Evolutionary conservation across 2,797 vertebrate genomes (phyloP), one percentile per base, ranked within the genome.

Genomic region (Myotis findleyi): DNA sequence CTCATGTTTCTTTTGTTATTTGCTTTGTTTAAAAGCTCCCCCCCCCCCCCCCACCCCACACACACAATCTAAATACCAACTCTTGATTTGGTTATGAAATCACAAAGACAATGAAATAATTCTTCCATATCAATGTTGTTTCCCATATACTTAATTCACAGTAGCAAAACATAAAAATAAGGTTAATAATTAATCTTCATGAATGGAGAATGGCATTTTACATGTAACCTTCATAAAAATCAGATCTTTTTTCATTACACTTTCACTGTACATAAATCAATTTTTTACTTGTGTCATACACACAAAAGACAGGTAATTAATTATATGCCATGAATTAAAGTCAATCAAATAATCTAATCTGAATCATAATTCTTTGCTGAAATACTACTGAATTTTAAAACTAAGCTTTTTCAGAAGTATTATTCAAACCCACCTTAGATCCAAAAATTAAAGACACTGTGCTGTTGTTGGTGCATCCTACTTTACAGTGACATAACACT

Each of bases 381-480:
- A 94, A 84, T 77, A 89, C 51, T 73, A 68, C 0, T 86, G 41
- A 49, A 82, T 91, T 96, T 96, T 79, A 97, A 92, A 93, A 96
- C 16, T 77, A 95, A 97, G 84, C 27, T 92, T 93, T 97, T 87
- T 79, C 89, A 93, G 94, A 97, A 96, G 86, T 91, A 96, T 94
- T 93, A 96, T 93, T 83, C 87, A 97, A 97, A 99, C 99, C 98
- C 98, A 99, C 99, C 99, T 99, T 99, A 98, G 99, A 99, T 98
- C 99, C 99, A 98, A 99, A 99, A 98, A 99, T 99, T 98, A 99
- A 99, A 47, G 99, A 99, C 97, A 99, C 95, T 96, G 98, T 98
- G 98, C 98, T 99, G 98, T 98, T 99, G 98, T 98, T 99, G 98
- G 98, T 99, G 97, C 99, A 99, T 38, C 99, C 99, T 98, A 99